Percentiles rank a stretch among this genome's conserved stretches.
phyloP scores from a whole-genome alignment of 2,797 vertebrate genomes.

The Cryptoblepharus egeriae region DNA sequence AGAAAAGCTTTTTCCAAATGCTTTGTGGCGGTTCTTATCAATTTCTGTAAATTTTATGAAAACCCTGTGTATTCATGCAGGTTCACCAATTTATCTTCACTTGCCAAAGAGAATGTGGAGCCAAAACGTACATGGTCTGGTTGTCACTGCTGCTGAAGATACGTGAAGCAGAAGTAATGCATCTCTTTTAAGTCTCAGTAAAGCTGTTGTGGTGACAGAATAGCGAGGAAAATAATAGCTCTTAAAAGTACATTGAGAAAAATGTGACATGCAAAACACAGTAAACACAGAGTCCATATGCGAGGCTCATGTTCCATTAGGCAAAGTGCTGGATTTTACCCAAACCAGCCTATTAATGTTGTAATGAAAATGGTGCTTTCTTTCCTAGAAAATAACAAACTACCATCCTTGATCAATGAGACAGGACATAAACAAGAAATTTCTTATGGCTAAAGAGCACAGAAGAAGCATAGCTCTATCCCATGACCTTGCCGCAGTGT shows the following conservation, averaged over 20 bases:
- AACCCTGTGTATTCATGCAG: not conserved
- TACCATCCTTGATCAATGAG: conserved; percentile 4
- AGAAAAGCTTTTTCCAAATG: not conserved
- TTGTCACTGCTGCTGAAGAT: conserved; percentile 11
- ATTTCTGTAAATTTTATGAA: conserved; percentile 22
- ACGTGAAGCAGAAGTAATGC: conserved; percentile 28
- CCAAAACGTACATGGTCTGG: conserved; percentile 25
- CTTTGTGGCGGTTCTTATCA: conserved; percentile 5
- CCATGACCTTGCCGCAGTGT: not conserved
- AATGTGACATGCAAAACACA: conserved; percentile 22
- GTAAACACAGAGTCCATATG: not conserved
- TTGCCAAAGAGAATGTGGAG: not conserved
- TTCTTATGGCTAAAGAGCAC: not conserved
- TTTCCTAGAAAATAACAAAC: not conserved
- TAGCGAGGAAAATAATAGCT: conserved; percentile 29
- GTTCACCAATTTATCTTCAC: conserved; percentile 21
- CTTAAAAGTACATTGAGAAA: conserved; percentile 19
- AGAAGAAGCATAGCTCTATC: not conserved
- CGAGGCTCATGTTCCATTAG: conserved; percentile 11
- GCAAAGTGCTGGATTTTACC: conserved; percentile 13
- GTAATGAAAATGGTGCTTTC: conserved; percentile 26
- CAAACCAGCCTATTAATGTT: not conserved
- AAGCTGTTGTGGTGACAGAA: conserved; percentile 36
- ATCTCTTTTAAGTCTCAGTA: conserved; percentile 18
- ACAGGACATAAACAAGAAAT: not conserved